Percentiles rank a stretch among this genome's conserved stretches.
phyloP scores from a whole-genome alignment of 2,113 vertebrate genomes.

The Tetrao urogallus region DNA sequence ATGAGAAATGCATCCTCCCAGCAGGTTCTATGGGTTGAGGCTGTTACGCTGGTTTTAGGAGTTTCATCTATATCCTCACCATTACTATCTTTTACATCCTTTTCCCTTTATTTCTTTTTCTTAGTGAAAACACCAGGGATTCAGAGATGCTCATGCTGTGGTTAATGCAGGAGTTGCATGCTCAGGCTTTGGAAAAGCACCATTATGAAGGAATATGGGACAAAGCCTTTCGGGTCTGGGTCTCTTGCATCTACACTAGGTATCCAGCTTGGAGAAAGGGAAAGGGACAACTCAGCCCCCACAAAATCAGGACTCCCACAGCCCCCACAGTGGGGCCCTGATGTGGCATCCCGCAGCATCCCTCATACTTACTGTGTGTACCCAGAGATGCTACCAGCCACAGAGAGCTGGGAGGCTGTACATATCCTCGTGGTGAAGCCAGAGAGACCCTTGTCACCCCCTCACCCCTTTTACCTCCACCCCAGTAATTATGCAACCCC shows the following conservation, averaged over 20 bases:
- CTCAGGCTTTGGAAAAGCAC: neutral
- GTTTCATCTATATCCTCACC: neutral
- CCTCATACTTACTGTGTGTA: neutral
- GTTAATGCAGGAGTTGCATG: fast-evolving
- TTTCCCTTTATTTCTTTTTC: neutral
- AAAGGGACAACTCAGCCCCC: neutral
- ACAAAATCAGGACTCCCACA: neutral
- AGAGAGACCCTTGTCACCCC: conserved; percentile 57
- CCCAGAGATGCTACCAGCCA: neutral
- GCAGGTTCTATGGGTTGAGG: neutral
- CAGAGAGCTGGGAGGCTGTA: neutral
- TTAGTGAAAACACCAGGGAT: neutral
- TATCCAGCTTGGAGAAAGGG: neutral
- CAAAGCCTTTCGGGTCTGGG: neutral
- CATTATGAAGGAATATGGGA: neutral
- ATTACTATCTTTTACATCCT: neutral
- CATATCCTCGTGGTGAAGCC: conserved; percentile 15
- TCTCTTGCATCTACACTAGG: neutral
- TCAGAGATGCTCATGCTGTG: neutral
- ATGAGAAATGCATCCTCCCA: fast-evolving
- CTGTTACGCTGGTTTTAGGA: neutral
- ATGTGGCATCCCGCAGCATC: neutral
- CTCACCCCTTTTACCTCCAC: conserved; percentile 68
- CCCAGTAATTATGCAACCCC: conserved; percentile 80
- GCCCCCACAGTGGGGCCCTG: neutral